Base-by-base conservation (phyloP, 64 coral and sea anemone species). In the Trachythela sp. region DNA sequence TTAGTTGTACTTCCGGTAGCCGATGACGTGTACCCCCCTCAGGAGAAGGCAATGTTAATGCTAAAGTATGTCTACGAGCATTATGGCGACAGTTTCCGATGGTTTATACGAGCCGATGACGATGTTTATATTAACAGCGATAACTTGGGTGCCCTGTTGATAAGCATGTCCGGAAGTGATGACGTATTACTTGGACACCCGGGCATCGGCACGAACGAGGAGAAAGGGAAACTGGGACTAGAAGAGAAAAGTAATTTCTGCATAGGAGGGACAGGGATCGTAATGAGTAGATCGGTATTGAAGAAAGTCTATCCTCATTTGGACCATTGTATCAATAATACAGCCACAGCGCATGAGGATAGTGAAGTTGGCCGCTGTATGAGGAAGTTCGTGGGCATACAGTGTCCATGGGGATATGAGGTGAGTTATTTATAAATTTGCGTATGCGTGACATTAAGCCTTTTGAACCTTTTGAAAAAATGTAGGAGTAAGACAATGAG, bases 61-160 rank as follows among this genome's bases (percentile, higher is more conserved):
- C 90, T 97, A 36, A 97, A 94, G 88, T 97, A 97, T 40, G 92
- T 97, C 88, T 86, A 97, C n/a, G 95, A 97, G 43, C 91, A 97
- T 68, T 94, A 97, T 58, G 94, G 92, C 77, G 95, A 97, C 83
- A 83, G 92, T 2, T 97, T 85, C 18, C 90, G 92, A 35, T 97
- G 95, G 95, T 97, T 97, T 33, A 94, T 97, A 91, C 90, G 95
- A 7, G 94, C 95, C 0, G 95, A 97, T 30, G 95, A 97, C 37
- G 95, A 97, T 94, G 95, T 97, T 88, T 97, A 97, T 48, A 90
- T 97, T 2, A 88, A 93, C 35, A 94, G 84, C 22, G 56, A 64
- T 6, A 64, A 64, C 17, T 64, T 64, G 56, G 26, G 26, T 64
- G 56, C 56, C 56, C 26, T 64, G 56, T 64, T 64, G 24, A 64